A percentile compares a stretch with the other conserved stretches of the same genome.
Conservation (phyloP, 2,113 vertebrate genomes). For the Psettodes erumei region DNA sequence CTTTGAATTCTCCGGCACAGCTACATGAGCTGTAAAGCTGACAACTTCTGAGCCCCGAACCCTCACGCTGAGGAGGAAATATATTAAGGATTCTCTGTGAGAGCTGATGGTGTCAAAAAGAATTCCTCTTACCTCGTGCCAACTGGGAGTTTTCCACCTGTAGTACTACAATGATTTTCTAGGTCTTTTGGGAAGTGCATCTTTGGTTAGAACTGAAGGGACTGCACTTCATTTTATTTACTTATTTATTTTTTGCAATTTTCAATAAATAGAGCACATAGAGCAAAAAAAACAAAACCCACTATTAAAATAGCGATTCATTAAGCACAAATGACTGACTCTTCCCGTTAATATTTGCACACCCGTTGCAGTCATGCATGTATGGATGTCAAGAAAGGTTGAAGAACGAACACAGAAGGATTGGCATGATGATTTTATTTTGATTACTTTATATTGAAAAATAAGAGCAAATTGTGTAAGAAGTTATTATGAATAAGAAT, state of each 20-base stretch:
- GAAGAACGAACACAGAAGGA: no score
- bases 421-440: no score
- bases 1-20: conserved; percentile 37
- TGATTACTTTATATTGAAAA: no score
- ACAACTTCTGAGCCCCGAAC: conserved; percentile 7
- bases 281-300: no score
- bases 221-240: no score
- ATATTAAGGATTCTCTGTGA: background rate
- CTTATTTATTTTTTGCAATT: no score
- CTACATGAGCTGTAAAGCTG: conserved; percentile 5
- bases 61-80: conserved; percentile 17
- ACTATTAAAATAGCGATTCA: background rate
- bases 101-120: background rate
- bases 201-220: background rate
- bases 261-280: background rate
- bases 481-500: no score
- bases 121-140: background rate
- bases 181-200: background rate
- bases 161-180: conserved; percentile 1
- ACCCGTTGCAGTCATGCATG: background rate
- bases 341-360: background rate
- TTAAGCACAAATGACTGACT: background rate
- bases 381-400: no score
- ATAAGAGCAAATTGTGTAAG: no score
- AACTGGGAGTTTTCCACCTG: conserved; percentile 29